These are phyloP conservation scores for Paramuricea clavata DNA, from an alignment of 92 coral and sea anemone genomes.

Conservation along the genomic window DNA sequence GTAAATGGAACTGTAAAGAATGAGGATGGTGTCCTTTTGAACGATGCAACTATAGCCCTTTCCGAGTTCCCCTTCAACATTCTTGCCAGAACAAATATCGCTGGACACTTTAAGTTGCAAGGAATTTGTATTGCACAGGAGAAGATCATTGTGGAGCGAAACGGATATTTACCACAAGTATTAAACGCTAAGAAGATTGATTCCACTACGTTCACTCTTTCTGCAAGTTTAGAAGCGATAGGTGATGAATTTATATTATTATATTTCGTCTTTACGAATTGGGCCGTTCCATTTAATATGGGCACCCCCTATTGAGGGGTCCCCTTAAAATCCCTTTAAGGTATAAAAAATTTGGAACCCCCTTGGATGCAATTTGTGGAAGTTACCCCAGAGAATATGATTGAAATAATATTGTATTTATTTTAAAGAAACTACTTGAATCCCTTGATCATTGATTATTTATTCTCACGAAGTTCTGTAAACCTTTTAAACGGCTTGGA, in stretches of 20 bases:
- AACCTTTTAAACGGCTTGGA: no score
- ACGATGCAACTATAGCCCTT: slow-evolving; percentile 50
- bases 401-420: no score
- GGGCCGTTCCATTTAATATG: no score
- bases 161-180: slow-evolving; percentile 41
- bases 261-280: no score
- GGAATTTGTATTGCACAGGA: slow-evolving; percentile 50
- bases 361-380: no score
- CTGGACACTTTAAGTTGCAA: slow-evolving; percentile 50
- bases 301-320: no score
- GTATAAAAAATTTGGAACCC: no score
- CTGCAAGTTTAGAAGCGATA: slow-evolving; percentile 43
- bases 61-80: slow-evolving; percentile 54
- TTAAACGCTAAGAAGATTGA: slow-evolving; percentile 3
- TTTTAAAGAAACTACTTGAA: no score
- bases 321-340: no score
- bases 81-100: slow-evolving; percentile 41
- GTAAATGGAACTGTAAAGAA: slow-evolving; percentile 44
- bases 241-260: slow-evolving; percentile 36
- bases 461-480: no score
- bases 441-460: no score
- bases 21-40: slow-evolving; percentile 33
- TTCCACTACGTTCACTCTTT: slow-evolving; percentile 8
- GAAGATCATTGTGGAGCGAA: slow-evolving; percentile 19
- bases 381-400: no score